phyloP scores from a whole-genome alignment of 2,113 vertebrate species.

The Spea multiplicata region DNA sequence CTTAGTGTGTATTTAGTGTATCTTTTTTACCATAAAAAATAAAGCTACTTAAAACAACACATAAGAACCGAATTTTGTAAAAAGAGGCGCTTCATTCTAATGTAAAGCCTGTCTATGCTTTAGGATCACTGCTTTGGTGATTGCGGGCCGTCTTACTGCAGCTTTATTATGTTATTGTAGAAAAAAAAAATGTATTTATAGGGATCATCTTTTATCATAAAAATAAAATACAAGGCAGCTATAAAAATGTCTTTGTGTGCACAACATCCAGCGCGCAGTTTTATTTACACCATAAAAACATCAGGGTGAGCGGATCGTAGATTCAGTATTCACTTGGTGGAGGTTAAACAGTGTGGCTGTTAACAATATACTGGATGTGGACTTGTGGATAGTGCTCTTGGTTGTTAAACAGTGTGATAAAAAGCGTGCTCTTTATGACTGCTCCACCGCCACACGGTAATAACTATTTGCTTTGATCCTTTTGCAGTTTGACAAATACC shows the following conservation, averaged over 20 bases:
- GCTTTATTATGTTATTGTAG: slow-evolving; percentile 40
- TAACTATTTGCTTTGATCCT: slow-evolving; percentile 82
- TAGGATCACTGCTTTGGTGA: slow-evolving; percentile 22
- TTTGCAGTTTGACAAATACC: slow-evolving; percentile 99
- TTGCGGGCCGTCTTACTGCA: slow-evolving; percentile 27
- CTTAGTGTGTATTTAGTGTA: too few relatives aligned
- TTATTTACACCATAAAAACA: slow-evolving; percentile 43
- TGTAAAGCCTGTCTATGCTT: slow-evolving; percentile 17
- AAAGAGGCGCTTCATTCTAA: slow-evolving; percentile 30
- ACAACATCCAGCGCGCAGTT: slow-evolving; percentile 27
- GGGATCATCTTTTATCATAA: slow-evolving; percentile 48
- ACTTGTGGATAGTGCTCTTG: slow-evolving; percentile 43
- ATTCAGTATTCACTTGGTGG: slow-evolving; percentile 19
- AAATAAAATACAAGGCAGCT: slow-evolving; percentile 41
- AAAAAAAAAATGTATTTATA: slow-evolving; percentile 44
- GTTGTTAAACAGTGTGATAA: slow-evolving; percentile 28
- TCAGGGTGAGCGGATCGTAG: slow-evolving; percentile 42
- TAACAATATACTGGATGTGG: slow-evolving; percentile 30
- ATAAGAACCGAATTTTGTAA: slow-evolving; percentile 20
- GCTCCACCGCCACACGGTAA: slow-evolving; percentile 56
- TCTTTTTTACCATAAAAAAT: neutral
- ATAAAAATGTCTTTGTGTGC: slow-evolving; percentile 48
- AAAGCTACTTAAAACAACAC: slow-evolving; percentile 21
- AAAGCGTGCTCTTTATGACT: slow-evolving; percentile 32
- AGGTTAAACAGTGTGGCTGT: slow-evolving; percentile 33